Conservation (phyloP, 2,797 vertebrate genomes). For the Pangasius sanitwongsei region DNA sequence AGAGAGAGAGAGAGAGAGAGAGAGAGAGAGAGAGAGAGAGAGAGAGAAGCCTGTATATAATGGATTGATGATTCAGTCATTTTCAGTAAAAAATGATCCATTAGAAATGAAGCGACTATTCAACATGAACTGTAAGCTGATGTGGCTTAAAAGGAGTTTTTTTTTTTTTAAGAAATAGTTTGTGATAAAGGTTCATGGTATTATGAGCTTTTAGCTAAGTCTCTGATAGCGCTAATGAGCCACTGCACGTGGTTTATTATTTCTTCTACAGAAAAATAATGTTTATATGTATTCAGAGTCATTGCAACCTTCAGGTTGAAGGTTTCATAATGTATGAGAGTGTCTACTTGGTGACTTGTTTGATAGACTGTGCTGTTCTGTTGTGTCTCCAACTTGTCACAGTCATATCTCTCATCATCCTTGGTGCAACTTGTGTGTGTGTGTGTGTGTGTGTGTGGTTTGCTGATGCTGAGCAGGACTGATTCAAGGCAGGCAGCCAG, state of each 20-base stretch:
- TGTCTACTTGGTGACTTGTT: constrained; percentile 31
- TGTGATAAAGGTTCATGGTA: background rate
- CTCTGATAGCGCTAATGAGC: background rate
- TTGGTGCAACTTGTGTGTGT: background rate
- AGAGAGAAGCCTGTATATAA: background rate
- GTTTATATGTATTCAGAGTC: constrained; percentile 4
- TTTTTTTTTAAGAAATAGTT: background rate
- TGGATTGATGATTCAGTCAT: background rate
- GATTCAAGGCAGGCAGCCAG: constrained; percentile 50
- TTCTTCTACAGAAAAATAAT: background rate
- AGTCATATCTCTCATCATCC: constrained; percentile 22
- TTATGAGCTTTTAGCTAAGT: background rate
- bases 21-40: background rate
- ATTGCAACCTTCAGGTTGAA: constrained; percentile 12
- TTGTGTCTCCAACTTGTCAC: constrained; percentile 28
- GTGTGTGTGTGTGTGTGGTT: constrained; percentile 26
- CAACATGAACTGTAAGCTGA: background rate
- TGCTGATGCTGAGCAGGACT: constrained; percentile 56
- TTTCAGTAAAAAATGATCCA: background rate
- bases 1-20: background rate
- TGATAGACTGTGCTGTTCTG: background rate
- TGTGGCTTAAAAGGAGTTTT: background rate
- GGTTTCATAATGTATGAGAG: constrained; percentile 25
- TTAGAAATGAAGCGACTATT: background rate
- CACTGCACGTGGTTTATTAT: background rate